These are phyloP conservation scores for Mellilla xanthometata DNA, from an alignment of 2,888 invertebrate species.

Conservation along the genomic window DNA sequence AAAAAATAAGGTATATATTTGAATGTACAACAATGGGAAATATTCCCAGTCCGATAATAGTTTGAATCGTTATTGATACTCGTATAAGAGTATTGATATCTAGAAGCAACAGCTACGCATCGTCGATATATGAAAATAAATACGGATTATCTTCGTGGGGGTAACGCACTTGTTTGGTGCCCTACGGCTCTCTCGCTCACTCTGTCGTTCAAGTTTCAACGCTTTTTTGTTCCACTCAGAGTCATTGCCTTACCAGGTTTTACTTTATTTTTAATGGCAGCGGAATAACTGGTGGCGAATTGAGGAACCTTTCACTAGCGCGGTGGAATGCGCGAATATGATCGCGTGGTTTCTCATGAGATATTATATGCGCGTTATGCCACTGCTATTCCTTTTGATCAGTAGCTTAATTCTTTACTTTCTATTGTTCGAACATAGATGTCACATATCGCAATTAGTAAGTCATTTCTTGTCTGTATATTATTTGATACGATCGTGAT, in stretches of 20 bases:
- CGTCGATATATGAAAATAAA: constrained; percentile 66
- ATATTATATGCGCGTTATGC: constrained; percentile 18
- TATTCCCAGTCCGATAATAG: constrained; percentile 18
- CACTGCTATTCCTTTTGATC: constrained; percentile 10
- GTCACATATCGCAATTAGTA: no score
- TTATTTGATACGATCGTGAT: no score
- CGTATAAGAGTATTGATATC: constrained; percentile 29
- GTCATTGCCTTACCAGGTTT: constrained; percentile 71
- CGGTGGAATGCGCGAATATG: constrained; percentile 30
- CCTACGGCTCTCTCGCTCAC: constrained; percentile 58
- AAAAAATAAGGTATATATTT: no score
- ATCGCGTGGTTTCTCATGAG: constrained; percentile 19
- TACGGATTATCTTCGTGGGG: constrained; percentile 74
- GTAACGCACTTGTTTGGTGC: constrained; percentile 78
- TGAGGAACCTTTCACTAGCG: constrained; percentile 64
- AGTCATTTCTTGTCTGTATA: no score
- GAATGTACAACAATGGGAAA: no score
- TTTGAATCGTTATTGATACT: constrained; percentile 15
- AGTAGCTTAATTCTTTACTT: not conserved
- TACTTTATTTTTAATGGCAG: constrained; percentile 63
- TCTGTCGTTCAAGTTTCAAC: constrained; percentile 44
- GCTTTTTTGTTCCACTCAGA: constrained; percentile 60
- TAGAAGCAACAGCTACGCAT: constrained; percentile 45
- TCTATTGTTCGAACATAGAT: no score
- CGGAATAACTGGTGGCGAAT: constrained; percentile 56